phyloP scores from a whole-genome alignment of 1,140 invertebrate genomes.

The Melipona quadrifasciata region DNA sequence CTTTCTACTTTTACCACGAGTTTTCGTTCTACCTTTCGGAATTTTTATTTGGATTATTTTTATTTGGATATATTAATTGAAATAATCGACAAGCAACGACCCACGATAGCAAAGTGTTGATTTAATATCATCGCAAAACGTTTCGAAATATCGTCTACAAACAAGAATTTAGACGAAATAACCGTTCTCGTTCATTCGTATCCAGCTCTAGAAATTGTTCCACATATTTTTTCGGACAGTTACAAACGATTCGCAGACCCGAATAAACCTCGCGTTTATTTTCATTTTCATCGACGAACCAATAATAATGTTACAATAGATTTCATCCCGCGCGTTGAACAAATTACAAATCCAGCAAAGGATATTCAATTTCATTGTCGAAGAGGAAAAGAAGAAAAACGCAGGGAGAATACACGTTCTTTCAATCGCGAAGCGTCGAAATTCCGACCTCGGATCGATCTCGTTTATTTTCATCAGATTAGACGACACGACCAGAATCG shows the following conservation, averaged over 20 bases:
- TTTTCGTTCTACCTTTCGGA: too few species aligned
- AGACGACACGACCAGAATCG: background rate
- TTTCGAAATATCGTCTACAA: background rate
- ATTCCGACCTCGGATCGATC: constrained; percentile 9
- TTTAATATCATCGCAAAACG: background rate
- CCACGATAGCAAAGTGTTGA: background rate
- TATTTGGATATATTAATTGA: too few species aligned
- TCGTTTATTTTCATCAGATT: constrained; percentile 30
- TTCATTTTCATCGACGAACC: background rate
- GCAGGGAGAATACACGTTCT: background rate
- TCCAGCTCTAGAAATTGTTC: background rate
- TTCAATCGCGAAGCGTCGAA: background rate
- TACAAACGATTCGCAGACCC: background rate
- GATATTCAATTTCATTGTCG: background rate
- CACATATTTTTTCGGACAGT: background rate
- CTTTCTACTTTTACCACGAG: too few species aligned
- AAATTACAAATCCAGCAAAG: background rate
- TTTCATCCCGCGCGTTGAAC: background rate
- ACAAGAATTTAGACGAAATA: background rate
- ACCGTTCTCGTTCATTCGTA: background rate
- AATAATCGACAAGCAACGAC: too few species aligned
- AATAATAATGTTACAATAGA: too few species aligned
- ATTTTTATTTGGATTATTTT: too few species aligned
- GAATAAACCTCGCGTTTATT: background rate
- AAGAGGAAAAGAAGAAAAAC: background rate